Evolutionary conservation across 1,140 invertebrate genomes (phyloP).

Genomic region (Drosophila jambulina): DNA sequence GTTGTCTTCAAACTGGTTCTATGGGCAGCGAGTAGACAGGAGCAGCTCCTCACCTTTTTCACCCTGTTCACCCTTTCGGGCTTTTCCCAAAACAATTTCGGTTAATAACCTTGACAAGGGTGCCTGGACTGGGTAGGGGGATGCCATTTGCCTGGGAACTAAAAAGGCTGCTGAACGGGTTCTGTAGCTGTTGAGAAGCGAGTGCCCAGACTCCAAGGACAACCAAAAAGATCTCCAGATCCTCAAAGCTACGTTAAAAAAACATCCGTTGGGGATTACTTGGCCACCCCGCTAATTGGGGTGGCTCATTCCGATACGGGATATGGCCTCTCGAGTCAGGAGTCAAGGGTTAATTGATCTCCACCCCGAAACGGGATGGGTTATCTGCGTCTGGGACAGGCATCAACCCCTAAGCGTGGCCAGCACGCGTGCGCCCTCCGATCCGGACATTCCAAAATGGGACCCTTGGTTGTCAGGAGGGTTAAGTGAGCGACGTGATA

Average conservation of each 20-base stretch:
- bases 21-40: constrained; percentile 26
- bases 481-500: neutral
- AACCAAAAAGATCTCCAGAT: neutral
- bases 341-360: constrained; percentile 76
- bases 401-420: constrained; percentile 65
- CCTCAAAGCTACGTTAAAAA: neutral
- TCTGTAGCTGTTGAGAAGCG: constrained; percentile 5
- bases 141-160: constrained; percentile 65
- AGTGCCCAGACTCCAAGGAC: constrained; percentile 8
- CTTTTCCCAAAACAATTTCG: constrained; percentile 64
- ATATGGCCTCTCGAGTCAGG: constrained; percentile 35
- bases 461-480: constrained; percentile 24
- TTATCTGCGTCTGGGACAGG: constrained; percentile 59
- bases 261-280: neutral
- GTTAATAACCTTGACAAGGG: constrained; percentile 69
- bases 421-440: constrained; percentile 65
- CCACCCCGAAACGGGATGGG: constrained; percentile 34
- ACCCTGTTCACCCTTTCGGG: constrained; percentile 62
- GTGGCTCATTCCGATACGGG: constrained; percentile 51
- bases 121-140: constrained; percentile 30
- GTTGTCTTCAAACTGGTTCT: constrained; percentile 73
- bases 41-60: constrained; percentile 74
- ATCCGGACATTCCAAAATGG: constrained; percentile 64
- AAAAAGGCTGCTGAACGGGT: constrained; percentile 68
- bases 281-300: constrained; percentile 39